Conservation (phyloP, 2,888 invertebrate species). For the Eumacrocentrus americanus region DNA sequence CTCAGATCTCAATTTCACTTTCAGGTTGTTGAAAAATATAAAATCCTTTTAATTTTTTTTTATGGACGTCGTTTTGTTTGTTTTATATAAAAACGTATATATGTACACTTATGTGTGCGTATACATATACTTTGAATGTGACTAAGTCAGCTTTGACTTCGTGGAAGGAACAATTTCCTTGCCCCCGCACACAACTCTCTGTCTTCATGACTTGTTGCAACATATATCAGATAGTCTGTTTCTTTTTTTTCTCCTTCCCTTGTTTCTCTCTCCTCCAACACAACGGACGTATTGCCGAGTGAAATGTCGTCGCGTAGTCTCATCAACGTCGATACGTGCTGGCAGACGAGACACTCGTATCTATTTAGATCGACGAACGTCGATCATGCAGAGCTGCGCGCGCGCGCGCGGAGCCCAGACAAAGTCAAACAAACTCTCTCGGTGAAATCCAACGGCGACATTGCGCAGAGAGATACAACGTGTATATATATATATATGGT, state of each 20-base stretch:
- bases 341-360: constrained; percentile 9
- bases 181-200: neutral
- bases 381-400: constrained; percentile 18
- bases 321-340: constrained; percentile 20
- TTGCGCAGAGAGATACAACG: no score
- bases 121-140: no score
- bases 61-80: no score
- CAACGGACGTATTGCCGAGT: constrained; percentile 27
- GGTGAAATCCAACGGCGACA: neutral
- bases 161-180: neutral
- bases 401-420: neutral
- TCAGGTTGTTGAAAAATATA: no score
- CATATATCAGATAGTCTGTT: neutral
- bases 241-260: neutral
- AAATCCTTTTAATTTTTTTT: no score
- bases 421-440: neutral
- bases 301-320: constrained; percentile 25
- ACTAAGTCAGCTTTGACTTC: no score
- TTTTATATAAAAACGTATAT: no score
- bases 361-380: constrained; percentile 31
- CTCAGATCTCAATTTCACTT: no score
- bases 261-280: constrained; percentile 5
- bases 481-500: no score
- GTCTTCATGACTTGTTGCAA: no score
- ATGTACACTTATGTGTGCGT: no score